These are phyloP conservation scores for Salvator merianae DNA, from an alignment of 2,113 vertebrate species.

Conservation along the genomic window DNA sequence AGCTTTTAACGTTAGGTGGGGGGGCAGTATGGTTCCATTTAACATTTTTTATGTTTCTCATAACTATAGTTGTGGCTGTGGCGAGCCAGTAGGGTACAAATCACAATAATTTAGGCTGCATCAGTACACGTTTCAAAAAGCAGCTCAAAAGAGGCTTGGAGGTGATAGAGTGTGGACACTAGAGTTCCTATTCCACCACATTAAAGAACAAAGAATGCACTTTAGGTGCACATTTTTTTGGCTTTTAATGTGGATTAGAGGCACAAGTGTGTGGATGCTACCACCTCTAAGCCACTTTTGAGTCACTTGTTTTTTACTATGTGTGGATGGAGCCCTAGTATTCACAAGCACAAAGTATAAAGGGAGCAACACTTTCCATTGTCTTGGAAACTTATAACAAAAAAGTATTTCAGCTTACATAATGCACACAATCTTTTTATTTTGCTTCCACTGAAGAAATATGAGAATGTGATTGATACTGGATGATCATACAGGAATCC, in stretches of 20 bases:
- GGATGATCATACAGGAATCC: background rate
- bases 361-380: background rate
- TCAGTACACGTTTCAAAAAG: no score
- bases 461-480: background rate
- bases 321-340: no score
- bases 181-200: no score
- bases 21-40: slow-evolving; percentile 24
- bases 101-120: slow-evolving; percentile 9
- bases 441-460: background rate
- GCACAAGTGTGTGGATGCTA: no score
- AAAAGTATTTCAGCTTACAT: background rate
- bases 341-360: background rate
- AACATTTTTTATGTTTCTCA: slow-evolving; percentile 40
- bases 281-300: no score
- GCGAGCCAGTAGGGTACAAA: slow-evolving; percentile 3
- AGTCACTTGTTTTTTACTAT: no score
- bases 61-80: background rate
- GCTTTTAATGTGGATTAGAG: no score
- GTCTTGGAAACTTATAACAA: background rate
- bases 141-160: no score
- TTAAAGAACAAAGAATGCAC: no score
- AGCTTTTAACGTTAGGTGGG: slow-evolving; percentile 37
- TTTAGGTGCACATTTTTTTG: no score
- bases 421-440: background rate
- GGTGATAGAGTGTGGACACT: no score